A percentile compares a stretch with the other conserved stretches of the same genome.
These are phyloP conservation scores for Oscheius sp. DNA, from an alignment of 2,888 invertebrate genomes.

Conservation along the genomic window DNA sequence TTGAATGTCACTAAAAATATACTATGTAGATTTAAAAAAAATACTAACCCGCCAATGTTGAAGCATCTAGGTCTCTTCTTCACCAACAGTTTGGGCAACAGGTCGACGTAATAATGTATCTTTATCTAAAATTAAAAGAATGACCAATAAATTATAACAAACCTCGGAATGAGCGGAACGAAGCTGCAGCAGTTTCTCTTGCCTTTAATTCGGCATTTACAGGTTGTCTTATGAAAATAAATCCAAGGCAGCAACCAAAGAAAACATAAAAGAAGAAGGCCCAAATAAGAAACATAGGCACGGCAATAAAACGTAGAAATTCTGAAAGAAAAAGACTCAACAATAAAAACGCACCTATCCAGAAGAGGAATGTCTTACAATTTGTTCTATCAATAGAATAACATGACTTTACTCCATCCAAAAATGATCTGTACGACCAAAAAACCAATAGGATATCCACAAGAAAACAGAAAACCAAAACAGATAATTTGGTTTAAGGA, in stretches of 20 bases:
- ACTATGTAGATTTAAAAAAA: neutral
- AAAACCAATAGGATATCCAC: constrained; percentile 74
- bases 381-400: neutral
- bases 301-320: neutral
- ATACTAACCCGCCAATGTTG: constrained; percentile 86
- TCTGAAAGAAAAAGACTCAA: neutral
- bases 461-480: constrained; percentile 74
- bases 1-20: constrained; percentile 86
- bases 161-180: constrained; percentile 25
- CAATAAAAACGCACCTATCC: neutral
- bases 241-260: constrained; percentile 16
- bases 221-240: constrained; percentile 9
- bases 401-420: neutral
- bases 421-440: neutral
- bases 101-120: neutral
- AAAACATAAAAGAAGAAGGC: neutral
- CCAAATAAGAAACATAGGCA: neutral
- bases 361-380: neutral
- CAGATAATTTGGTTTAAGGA: constrained; percentile 93
- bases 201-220: constrained; percentile 1
- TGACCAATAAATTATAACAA: neutral
- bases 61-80: constrained; percentile 96
- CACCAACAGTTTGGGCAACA: neutral
- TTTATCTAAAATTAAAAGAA: neutral
- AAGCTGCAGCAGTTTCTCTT: constrained; percentile 10